These are phyloP conservation scores for Myopa testacea DNA, from an alignment of 2,888 invertebrate species.

Conservation along the genomic window DNA sequence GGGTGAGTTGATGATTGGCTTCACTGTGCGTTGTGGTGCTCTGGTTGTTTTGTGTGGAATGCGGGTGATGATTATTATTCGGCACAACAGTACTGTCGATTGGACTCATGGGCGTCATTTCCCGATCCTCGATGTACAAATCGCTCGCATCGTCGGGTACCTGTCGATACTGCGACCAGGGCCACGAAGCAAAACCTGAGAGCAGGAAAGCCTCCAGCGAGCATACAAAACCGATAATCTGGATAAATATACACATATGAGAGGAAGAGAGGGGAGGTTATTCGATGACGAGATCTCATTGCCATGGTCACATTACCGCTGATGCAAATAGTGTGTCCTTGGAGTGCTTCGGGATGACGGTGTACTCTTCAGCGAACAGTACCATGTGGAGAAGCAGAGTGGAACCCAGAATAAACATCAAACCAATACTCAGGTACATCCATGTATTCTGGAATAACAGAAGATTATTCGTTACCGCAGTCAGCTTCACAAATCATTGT, in stretches of 20 bases:
- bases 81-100: conserved; percentile 67
- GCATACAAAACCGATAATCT: conserved; percentile 74
- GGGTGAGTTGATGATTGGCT: conserved; percentile 66
- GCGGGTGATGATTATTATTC: conserved; percentile 58
- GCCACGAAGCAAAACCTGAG: conserved; percentile 72
- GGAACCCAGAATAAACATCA: conserved; percentile 78
- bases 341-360: conserved; percentile 79
- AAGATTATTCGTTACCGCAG: not conserved
- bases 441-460: conserved; percentile 74
- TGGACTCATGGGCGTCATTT: conserved; percentile 70
- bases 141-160: conserved; percentile 75
- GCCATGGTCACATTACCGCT: conserved; percentile 70
- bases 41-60: conserved; percentile 51
- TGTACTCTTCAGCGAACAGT: conserved; percentile 74
- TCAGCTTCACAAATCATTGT: too few species aligned
- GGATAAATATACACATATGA: not conserved
- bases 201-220: conserved; percentile 73
- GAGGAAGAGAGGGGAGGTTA: not conserved
- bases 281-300: not conserved
- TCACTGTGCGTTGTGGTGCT: conserved; percentile 60
- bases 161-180: conserved; percentile 72
- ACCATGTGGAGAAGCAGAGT: conserved; percentile 78
- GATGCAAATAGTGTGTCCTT: conserved; percentile 77
- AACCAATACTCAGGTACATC: conserved; percentile 79
- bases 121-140: conserved; percentile 71